Evolutionary conservation across 2,113 vertebrate species (phyloP).

Genomic region (Dipodomys spectabilis): DNA sequence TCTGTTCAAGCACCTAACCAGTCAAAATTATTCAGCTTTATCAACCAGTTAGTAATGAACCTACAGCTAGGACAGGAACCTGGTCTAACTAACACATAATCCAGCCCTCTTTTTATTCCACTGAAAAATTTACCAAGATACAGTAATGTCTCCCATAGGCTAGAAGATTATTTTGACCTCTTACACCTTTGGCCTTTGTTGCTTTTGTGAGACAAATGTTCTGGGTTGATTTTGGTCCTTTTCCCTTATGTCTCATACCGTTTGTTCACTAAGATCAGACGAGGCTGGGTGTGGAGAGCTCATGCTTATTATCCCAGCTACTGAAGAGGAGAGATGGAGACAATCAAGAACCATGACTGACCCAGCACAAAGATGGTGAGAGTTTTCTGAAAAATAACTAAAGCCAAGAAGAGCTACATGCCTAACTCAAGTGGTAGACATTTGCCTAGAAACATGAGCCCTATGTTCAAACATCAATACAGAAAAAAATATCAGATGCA

Average conservation of each 20-base stretch:
- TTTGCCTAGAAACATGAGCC: no score
- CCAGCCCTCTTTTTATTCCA: background rate
- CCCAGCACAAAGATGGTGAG: no score
- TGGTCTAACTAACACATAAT: background rate
- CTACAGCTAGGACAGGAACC: background rate
- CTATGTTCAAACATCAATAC: no score
- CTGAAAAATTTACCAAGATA: slow-evolving; percentile 5
- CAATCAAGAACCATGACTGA: no score
- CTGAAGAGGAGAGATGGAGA: no score
- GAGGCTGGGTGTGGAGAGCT: background rate
- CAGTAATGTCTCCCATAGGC: background rate
- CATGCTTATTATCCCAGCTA: no score
- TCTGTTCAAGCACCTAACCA: background rate
- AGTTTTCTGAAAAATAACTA: no score
- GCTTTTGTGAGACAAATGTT: background rate
- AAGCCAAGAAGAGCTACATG: no score
- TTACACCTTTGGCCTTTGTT: slow-evolving; percentile 2
- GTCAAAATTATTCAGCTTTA: background rate
- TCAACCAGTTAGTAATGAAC: slow-evolving; percentile 12
- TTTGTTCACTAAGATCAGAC: background rate
- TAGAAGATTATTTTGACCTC: background rate
- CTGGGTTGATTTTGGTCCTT: background rate
- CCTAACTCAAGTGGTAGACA: no score
- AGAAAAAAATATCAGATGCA: no score
- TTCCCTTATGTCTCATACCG: slow-evolving; percentile 8